Evolutionary conservation across 2,888 invertebrate species (phyloP).

Genomic region (Drosophila maculinotata): DNA sequence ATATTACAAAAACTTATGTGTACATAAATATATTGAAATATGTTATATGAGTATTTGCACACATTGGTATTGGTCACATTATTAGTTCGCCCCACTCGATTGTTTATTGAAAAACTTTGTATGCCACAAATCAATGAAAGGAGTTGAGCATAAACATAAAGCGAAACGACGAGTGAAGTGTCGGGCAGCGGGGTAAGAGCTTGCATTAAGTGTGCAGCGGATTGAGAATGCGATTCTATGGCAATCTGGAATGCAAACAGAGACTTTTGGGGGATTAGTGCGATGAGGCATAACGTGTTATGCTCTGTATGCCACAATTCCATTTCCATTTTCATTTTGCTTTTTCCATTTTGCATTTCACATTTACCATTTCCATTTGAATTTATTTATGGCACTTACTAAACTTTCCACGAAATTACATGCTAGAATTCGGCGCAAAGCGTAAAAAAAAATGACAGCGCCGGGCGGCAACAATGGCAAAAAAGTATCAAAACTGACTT

Average conservation of each 20-base stretch:
- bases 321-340: slow-evolving; percentile 33
- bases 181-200: too few species aligned
- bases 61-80: slow-evolving; percentile 34
- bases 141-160: slow-evolving; percentile 5
- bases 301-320: slow-evolving; percentile 29
- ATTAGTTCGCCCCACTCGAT: slow-evolving; percentile 41
- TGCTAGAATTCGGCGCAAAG: slow-evolving; percentile 56
- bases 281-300: slow-evolving; percentile 36
- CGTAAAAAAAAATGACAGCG: slow-evolving; percentile 26
- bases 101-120: slow-evolving; percentile 70
- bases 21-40: not conserved
- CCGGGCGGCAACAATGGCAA: slow-evolving; percentile 47
- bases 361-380: slow-evolving; percentile 51
- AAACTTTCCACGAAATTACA: slow-evolving; percentile 76
- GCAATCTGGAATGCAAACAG: not conserved
- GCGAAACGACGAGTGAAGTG: too few species aligned
- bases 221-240: slow-evolving; percentile 3
- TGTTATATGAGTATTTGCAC: slow-evolving; percentile 14
- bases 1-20: slow-evolving; percentile 25
- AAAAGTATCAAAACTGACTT: slow-evolving; percentile 80
- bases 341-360: slow-evolving; percentile 27
- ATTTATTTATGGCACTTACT: slow-evolving; percentile 68
- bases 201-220: not conserved
- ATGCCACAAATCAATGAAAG: slow-evolving; percentile 7
- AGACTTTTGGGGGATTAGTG: slow-evolving; percentile 34